Conservation (phyloP, 23 tunicate genomes). For the Styela plicata region DNA sequence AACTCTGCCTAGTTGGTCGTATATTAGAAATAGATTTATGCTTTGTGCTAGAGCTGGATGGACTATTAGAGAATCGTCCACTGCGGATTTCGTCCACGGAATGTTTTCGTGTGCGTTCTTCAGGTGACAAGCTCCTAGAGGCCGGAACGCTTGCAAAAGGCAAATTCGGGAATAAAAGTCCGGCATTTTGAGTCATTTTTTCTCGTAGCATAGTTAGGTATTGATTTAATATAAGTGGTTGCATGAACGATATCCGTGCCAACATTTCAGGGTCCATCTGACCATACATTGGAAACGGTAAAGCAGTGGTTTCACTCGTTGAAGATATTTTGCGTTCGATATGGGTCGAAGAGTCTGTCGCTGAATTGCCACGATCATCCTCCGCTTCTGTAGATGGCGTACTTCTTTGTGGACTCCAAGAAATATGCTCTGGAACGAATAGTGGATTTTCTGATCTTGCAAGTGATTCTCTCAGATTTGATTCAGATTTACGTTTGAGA, state of each 20-base stretch:
- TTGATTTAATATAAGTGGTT: slow-evolving; percentile 14
- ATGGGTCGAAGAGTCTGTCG: not conserved
- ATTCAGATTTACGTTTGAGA: slow-evolving; percentile 6
- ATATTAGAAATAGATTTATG: not conserved
- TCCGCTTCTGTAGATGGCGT: slow-evolving; percentile 2
- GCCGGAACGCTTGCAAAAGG: not conserved
- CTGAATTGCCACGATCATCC: not conserved
- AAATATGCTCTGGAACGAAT: not conserved
- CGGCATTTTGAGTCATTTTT: not conserved
- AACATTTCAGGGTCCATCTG: slow-evolving; percentile 7
- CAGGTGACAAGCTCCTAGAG: not conserved
- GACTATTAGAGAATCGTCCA: not conserved
- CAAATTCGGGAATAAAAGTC: not conserved
- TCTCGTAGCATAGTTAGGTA: slow-evolving; percentile 22
- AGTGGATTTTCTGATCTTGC: not conserved
- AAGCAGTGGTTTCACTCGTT: not conserved
- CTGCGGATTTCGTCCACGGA: not conserved
- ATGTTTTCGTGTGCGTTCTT: not conserved
- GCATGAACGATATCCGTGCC: slow-evolving; percentile 11
- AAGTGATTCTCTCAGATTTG: not conserved
- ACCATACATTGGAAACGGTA: not conserved
- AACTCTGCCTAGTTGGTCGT: slow-evolving; percentile 10
- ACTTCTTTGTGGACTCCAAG: slow-evolving; percentile 11
- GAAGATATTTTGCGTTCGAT: not conserved
- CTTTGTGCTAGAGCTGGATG: not conserved